Conservation (phyloP, 2,113 vertebrate species). For the Cavia aperea region DNA sequence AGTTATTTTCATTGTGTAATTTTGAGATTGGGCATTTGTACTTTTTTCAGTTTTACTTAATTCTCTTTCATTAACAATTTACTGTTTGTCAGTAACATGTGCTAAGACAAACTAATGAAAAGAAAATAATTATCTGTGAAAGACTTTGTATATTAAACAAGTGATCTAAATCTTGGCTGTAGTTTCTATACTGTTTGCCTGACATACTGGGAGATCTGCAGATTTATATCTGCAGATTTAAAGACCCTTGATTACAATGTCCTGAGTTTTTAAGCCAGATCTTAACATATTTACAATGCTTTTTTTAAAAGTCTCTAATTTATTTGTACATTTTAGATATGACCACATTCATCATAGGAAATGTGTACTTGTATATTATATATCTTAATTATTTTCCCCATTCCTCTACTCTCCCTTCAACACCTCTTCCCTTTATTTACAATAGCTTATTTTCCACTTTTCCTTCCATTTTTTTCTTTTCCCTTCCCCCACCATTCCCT, state of each 20-base stretch:
- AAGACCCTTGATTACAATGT: not conserved
- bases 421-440: not conserved
- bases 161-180: constrained; percentile 62
- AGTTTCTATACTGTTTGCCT: constrained; percentile 46
- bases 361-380: not conserved
- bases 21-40: constrained; percentile 72
- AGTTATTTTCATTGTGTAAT: constrained; percentile 73
- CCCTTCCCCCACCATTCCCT: too few relatives aligned
- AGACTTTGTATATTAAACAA: constrained; percentile 81
- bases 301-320: not conserved
- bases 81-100: constrained; percentile 76
- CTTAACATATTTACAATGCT: not conserved
- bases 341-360: not conserved
- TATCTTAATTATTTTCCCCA: not conserved
- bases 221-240: not conserved
- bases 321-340: not conserved
- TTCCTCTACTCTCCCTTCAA: not conserved
- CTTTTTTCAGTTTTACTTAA: constrained; percentile 73
- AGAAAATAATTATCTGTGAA: constrained; percentile 77
- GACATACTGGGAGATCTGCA: not conserved
- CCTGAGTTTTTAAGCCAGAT: not conserved
- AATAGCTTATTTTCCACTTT: not conserved
- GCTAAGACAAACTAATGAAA: constrained; percentile 72
- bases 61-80: constrained; percentile 76
- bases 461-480: not conserved